phyloP scores from a whole-genome alignment of 2,888 invertebrate species.

The Agrenia bidenticulata region DNA sequence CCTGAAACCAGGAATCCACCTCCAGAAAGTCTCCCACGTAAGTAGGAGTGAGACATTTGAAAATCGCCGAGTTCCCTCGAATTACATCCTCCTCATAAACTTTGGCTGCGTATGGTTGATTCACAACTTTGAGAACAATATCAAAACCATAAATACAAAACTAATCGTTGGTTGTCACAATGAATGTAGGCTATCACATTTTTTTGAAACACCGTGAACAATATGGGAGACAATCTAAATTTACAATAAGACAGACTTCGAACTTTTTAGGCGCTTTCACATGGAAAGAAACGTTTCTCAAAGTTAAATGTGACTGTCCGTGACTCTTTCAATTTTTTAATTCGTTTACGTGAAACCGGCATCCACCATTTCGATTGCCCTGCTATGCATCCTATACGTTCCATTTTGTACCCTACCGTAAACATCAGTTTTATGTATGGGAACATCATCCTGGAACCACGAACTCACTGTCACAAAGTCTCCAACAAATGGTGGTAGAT shows the following conservation, averaged over 20 bases:
- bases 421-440: constrained; percentile 47
- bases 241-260: too few species aligned
- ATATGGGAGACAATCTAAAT: too few species aligned
- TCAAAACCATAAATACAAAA: too few species aligned
- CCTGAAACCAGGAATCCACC: constrained; percentile 71
- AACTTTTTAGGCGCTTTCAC: background rate
- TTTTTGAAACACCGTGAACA: too few species aligned
- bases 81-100: constrained; percentile 73
- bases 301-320: too few species aligned
- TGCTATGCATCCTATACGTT: background rate
- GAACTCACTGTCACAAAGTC: constrained; percentile 83
- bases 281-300: too few species aligned
- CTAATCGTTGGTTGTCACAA: too few species aligned
- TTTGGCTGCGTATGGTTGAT: constrained; percentile 71
- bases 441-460: constrained; percentile 73
- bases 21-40: constrained; percentile 73
- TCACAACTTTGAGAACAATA: constrained; percentile 63
- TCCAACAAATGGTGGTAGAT: constrained; percentile 89
- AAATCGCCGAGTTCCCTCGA: constrained; percentile 69
- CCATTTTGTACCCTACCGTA: constrained; percentile 43
- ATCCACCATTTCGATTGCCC: background rate
- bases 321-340: too few species aligned
- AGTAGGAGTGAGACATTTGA: constrained; percentile 73
- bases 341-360: too few species aligned
- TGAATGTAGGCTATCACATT: too few species aligned